Evolutionary conservation across 2,888 invertebrate species (phyloP).

Genomic region (Drosophila longiperda): DNA sequence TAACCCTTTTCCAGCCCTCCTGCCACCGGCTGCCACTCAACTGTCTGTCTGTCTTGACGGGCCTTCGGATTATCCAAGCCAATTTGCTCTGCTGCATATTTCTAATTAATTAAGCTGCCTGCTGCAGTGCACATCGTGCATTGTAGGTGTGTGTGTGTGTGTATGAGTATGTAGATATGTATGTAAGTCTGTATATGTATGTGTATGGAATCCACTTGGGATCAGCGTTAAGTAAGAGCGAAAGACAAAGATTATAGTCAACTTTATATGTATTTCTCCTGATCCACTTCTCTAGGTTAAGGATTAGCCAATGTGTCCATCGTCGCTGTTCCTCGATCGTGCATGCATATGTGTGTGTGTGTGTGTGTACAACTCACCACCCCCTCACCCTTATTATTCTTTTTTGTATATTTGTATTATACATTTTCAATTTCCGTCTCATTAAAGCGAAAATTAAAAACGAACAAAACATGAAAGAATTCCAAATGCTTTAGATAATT

Average conservation of each 20-base stretch:
- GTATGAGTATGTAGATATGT: not conserved
- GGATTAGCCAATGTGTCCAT: not conserved
- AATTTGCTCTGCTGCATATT: conserved; percentile 72
- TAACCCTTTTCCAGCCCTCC: not conserved
- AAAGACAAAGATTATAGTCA: no score
- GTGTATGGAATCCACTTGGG: not conserved
- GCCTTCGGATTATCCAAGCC: conserved; percentile 44
- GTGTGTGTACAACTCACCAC: not conserved
- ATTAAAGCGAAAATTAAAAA: conserved; percentile 41
- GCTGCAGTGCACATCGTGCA: conserved; percentile 44
- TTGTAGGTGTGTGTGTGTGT: not conserved
- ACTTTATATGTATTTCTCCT: not conserved
- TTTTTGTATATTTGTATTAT: conserved; percentile 5
- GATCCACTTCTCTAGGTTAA: not conserved
- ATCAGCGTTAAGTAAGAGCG: no score
- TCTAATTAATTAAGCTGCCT: conserved; percentile 73
- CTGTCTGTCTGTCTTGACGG: conserved; percentile 13
- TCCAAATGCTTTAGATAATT: conserved; percentile 27
- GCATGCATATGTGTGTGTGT: not conserved
- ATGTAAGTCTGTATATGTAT: not conserved
- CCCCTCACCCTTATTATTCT: not conserved
- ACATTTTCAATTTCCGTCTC: conserved; percentile 68
- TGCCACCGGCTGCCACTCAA: conserved; percentile 32
- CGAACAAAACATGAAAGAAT: conserved; percentile 22
- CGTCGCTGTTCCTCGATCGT: no score